Evolutionary conservation across 2,888 invertebrate genomes (phyloP).

Genomic region (Lycocerus yunnanus): DNA sequence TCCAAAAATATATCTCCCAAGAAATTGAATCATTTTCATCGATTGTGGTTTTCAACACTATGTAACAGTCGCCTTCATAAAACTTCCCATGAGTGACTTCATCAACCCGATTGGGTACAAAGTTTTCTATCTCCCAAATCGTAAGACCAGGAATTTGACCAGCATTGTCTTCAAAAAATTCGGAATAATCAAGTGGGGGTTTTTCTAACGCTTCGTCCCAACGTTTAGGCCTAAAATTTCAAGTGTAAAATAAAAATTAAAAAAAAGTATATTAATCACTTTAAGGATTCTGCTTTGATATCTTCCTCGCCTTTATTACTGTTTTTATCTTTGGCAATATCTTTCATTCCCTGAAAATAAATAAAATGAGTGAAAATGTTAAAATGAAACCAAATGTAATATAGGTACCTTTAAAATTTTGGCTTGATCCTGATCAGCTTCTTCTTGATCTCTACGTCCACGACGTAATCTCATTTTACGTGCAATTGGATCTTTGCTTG

Average conservation of each 20-base stretch:
- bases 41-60: constrained; percentile 84
- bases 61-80: constrained; percentile 99
- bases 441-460: constrained; percentile 77
- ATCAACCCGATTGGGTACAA: constrained; percentile 92
- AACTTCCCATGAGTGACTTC: constrained; percentile 96
- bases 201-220: constrained; percentile 97
- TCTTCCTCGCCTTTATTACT: constrained; percentile 71
- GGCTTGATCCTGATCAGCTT: constrained; percentile 83
- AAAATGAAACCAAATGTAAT: too few relatives aligned
- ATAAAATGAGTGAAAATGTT: constrained; percentile 8
- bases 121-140: constrained; percentile 99
- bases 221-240: constrained; percentile 77
- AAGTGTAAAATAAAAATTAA: background rate
- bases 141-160: constrained; percentile 91
- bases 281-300: constrained; percentile 71
- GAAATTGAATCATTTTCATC: constrained; percentile 83
- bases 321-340: constrained; percentile 81
- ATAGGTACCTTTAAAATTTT: constrained; percentile 76
- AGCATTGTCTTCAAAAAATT: constrained; percentile 94
- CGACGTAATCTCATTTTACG: constrained; percentile 88
- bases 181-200: constrained; percentile 94
- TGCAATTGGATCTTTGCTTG: constrained; percentile 89
- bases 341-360: constrained; percentile 74
- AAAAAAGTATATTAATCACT: constrained; percentile 58
- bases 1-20: constrained; percentile 99